A percentile compares a stretch with the other conserved stretches of the same genome.
Conservation (phyloP, 1,140 invertebrate genomes). For the Papilio glaucus region DNA sequence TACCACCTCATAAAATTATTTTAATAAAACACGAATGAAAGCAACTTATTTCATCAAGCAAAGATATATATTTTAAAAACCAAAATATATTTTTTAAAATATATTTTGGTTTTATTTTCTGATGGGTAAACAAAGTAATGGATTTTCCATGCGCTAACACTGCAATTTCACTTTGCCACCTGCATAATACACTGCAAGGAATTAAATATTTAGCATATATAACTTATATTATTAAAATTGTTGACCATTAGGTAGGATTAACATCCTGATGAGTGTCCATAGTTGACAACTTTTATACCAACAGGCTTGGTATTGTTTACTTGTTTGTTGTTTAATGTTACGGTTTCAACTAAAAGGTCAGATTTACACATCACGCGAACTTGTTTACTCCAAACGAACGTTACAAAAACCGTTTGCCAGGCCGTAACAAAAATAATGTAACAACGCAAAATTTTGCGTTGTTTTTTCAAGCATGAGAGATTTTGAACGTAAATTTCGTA, state of each 20-base stretch:
- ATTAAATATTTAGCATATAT: background rate
- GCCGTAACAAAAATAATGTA: background rate
- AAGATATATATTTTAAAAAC: no score
- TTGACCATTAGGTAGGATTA: no score
- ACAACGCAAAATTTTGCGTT: slow-evolving; percentile 12
- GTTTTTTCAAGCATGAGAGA: slow-evolving; percentile 10
- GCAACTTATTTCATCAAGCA: no score
- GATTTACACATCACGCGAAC: slow-evolving; percentile 29
- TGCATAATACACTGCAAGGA: no score
- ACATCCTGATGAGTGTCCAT: background rate
- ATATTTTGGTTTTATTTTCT: no score
- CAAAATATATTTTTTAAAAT: no score
- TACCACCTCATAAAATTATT: no score
- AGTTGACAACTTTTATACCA: background rate
- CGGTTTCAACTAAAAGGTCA: slow-evolving; percentile 9
- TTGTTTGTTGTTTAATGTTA: background rate
- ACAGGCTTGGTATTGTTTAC: background rate
- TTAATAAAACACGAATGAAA: no score
- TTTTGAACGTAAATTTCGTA: slow-evolving; percentile 30
- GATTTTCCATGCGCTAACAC: no score
- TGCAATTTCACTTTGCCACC: no score
- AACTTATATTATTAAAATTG: no score
- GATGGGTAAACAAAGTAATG: no score
- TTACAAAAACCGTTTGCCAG: background rate
- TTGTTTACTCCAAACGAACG: slow-evolving; percentile 19